Base-by-base conservation (phyloP, 2,888 invertebrate genomes). In the Leucophora obtusa region DNA sequence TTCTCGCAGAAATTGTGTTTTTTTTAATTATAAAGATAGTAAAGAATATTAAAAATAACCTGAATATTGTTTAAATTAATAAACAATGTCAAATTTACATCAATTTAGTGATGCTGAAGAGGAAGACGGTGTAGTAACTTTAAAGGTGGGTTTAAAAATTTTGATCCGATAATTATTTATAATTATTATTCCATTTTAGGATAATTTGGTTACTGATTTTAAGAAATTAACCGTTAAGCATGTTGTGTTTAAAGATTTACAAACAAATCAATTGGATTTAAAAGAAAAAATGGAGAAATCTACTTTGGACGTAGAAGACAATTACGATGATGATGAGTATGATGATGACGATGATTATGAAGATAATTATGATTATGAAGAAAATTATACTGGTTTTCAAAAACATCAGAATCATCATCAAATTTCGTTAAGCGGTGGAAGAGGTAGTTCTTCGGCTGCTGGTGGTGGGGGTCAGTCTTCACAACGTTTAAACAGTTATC, bases 401-500 rank as follows among this genome's bases (percentile, higher is more conserved):
- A 90, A 90, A 69, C 85, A 85, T 10, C 87, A 88, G 70, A 83
- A 82, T 2, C 87, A 87, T 28, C 69, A 66, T 21, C 51, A 77
- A 72, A 71, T 78, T 38, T 80, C 80, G 15, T 59, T 80, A 56
- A 51, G 18, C n/a, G 56, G 69, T 8, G 68, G 75, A 7, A 70
- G 35, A 1, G 62, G 65, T 11, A 60, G 54, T 33, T 60, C 10
- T 18, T 38, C 33, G n/a, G 21, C 53, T n/a, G 65, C 71, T 6
- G 38, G 60, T 9, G 56, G 18, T 6, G 56, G 62, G 2, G 71
- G 59, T 17, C 28, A 38, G 5, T 38, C 33, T 89, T 89, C 93
- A 0, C 92, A 91, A 63, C 94, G 94, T 90, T 85, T 95, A 8
- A 92, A 91, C 60, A 92, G 92, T 74, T 96, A 92, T 86, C 97